Base-by-base conservation (phyloP, 2,888 invertebrate species). In the Drosophila lutescens region DNA sequence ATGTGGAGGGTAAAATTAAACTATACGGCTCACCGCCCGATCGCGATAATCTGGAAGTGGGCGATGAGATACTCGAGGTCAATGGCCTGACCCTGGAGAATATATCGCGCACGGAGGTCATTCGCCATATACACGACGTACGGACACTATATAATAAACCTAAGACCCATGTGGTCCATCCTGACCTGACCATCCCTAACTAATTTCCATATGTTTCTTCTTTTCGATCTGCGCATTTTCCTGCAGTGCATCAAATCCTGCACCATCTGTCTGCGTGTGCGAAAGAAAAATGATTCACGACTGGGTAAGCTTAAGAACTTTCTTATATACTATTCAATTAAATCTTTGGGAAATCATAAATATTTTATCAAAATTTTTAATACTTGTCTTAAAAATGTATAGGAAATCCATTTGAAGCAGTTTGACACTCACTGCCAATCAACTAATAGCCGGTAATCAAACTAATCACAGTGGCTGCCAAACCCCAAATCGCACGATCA, bases 31-130 rank as follows among this genome's bases (percentile, higher is more conserved):
- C 97, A 77, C 96, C 97, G 77, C 98, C 98, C 65, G 98, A 98
- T 91, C 96, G 96, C 93, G 98, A 98, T 93, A 96, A 95, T 93
- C 93, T 98, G 93, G 97, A 98, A 93, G 96, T 98, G 90, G 98
- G 98, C 72, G 98, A 99, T 93, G 99, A 99, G 93, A 98, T 99
- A 92, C 94, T 99, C 93, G 98, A 98, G 93, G 97, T 99, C 81
- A 99, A 99, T 92, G 99, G 98, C 87, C 96, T 96, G 84, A 95
- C 95, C 79, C 93, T 99, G 89, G 97, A 98, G 89, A 97, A 98
- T 93, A 97, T 97, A 92, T 96, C 97, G 67, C 96, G 98, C 91
- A 95, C 97, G 0, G 98, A 98, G 93, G 97, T 98, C 90, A 96
- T 98, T 86, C 96, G 96, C 38, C 97, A 98, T 91, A 98, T 99